Percentiles rank a stretch among this genome's conserved stretches.
Conservation (phyloP, 2,797 vertebrate genomes). For the Danionella dracula region DNA sequence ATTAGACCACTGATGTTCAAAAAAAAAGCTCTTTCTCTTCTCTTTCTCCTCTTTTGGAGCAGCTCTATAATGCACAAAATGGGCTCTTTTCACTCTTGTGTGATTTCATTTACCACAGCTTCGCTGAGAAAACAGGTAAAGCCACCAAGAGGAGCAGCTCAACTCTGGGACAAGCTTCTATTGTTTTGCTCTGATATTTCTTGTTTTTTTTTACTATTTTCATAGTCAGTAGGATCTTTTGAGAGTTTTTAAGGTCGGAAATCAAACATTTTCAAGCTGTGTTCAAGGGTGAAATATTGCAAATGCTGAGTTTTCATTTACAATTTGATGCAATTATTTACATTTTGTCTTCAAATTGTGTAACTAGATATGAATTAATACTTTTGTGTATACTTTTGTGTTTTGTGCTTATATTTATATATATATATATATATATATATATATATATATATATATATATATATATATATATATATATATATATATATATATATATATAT, state of each 20-base stretch:
- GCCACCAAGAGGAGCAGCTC: not conserved
- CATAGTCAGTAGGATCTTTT: not conserved
- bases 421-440: too few relatives aligned
- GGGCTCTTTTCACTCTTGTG: not conserved
- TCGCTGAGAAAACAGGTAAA: not conserved
- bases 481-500: too few relatives aligned
- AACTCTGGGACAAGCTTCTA: not conserved
- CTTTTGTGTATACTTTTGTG: too few relatives aligned
- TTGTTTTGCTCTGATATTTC: not conserved
- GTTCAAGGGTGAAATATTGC: too few relatives aligned
- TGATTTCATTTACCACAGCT: not conserved
- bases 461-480: too few relatives aligned
- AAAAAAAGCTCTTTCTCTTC: not conserved
- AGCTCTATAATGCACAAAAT: constrained; percentile 1
- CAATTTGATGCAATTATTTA: too few relatives aligned
- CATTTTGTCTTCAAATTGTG: too few relatives aligned
- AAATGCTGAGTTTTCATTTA: too few relatives aligned
- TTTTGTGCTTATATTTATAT: too few relatives aligned
- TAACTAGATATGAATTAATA: too few relatives aligned
- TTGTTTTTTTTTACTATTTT: not conserved
- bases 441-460: too few relatives aligned
- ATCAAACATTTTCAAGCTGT: not conserved
- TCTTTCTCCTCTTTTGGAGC: not conserved
- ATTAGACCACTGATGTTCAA: not conserved
- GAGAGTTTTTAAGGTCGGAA: not conserved